A percentile compares a stretch with the other conserved stretches of the same genome.
Conservation (phyloP, 2,888 invertebrate species). For the Poecilus cupreus region DNA sequence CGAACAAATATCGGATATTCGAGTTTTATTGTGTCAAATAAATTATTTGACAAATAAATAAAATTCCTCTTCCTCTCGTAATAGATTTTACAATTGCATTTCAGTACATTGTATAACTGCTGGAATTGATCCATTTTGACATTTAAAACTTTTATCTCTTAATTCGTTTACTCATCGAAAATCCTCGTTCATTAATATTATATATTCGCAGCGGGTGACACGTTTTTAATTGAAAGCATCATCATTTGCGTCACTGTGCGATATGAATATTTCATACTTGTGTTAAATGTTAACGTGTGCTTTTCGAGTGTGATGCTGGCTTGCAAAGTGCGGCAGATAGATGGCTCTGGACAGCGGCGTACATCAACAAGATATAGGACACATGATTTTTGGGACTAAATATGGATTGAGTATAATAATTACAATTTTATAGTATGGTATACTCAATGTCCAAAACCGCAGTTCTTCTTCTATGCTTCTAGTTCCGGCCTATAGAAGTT, state of each 20-base stretch:
- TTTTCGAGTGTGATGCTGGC: neutral
- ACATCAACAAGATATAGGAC: neutral
- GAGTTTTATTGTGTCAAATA: conserved; percentile 12
- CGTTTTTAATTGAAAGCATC: conserved; percentile 44
- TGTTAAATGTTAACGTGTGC: conserved; percentile 23
- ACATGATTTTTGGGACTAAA: neutral
- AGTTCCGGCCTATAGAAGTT: too few species aligned
- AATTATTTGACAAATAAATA: conserved; percentile 23
- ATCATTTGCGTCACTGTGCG: conserved; percentile 38
- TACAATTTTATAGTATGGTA: too few species aligned
- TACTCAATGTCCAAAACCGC: too few species aligned
- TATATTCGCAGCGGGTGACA: conserved; percentile 39
- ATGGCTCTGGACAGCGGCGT: neutral
- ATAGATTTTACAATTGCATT: conserved; percentile 43
- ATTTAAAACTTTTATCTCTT: conserved; percentile 42
- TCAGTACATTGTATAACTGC: neutral
- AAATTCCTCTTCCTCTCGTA: conserved; percentile 20
- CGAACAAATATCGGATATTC: conserved; percentile 12
- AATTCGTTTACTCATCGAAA: conserved; percentile 49
- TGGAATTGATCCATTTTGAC: conserved; percentile 39
- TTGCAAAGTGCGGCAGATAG: neutral
- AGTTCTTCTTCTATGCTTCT: too few species aligned
- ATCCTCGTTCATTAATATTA: conserved; percentile 49
- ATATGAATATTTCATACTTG: conserved; percentile 33
- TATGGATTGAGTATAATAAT: too few species aligned